Conservation (phyloP, 2,113 vertebrate genomes). For the Aldabrachelys gigantea region DNA sequence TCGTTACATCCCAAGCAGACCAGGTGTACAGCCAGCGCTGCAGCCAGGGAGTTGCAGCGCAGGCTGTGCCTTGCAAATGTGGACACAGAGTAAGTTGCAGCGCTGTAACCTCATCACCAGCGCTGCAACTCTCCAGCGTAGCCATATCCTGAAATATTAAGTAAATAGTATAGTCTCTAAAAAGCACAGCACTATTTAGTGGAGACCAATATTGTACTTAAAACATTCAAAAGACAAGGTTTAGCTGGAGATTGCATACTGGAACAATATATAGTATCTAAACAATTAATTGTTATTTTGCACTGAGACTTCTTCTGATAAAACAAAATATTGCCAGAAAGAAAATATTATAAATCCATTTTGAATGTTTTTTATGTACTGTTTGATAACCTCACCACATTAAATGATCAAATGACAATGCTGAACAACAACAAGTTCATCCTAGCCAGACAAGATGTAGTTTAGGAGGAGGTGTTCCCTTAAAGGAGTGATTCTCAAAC, state of each 20-base stretch:
- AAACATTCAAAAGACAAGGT: neutral
- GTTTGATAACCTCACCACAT: neutral
- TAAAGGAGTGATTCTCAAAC: neutral
- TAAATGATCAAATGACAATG: neutral
- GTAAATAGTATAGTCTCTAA: neutral
- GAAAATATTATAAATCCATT: neutral
- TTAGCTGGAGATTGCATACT: neutral
- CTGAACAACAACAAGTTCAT: neutral
- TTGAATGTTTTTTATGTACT: neutral
- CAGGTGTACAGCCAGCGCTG: too few relatives aligned
- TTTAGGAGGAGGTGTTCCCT: neutral
- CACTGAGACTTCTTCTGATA: neutral
- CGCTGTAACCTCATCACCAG: too few relatives aligned
- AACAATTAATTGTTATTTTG: fast-evolving
- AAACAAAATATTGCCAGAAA: neutral
- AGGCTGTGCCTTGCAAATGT: too few relatives aligned
- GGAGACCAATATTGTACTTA: neutral
- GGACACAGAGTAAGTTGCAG: too few relatives aligned
- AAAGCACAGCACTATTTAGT: neutral
- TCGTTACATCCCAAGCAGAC: too few relatives aligned
- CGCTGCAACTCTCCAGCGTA: too few relatives aligned
- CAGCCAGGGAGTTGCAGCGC: too few relatives aligned
- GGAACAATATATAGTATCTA: neutral
- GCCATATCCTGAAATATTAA: neutral
- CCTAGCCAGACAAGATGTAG: neutral